phyloP scores from a whole-genome alignment of 2,797 vertebrate species.

The Muscicapa striata region DNA sequence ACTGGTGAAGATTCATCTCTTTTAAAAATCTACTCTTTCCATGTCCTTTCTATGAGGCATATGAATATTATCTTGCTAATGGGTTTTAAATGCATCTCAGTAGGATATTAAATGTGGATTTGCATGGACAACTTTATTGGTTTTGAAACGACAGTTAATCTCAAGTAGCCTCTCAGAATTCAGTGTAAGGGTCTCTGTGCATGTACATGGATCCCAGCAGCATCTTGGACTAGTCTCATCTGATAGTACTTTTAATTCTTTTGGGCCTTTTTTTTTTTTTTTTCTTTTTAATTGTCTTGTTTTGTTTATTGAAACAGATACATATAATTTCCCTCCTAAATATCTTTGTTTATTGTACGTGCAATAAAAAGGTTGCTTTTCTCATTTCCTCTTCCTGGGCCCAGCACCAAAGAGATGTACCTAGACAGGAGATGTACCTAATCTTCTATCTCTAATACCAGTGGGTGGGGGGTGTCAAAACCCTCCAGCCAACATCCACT shows the following conservation, averaged over 20 bases:
- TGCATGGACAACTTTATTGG: slow-evolving; percentile 48
- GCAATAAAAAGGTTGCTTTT: background rate
- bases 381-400: background rate
- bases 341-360: background rate
- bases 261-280: background rate
- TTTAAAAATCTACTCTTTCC: slow-evolving; percentile 32
- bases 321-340: background rate
- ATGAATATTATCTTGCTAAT: slow-evolving; percentile 37
- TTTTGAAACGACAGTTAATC: slow-evolving; percentile 44
- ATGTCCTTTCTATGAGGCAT: slow-evolving; percentile 28
- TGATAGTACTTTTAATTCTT: background rate
- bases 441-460: background rate
- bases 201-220: background rate
- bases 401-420: background rate
- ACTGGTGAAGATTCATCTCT: background rate
- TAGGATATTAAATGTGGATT: slow-evolving; percentile 49
- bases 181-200: background rate
- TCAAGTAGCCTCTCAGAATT: slow-evolving; percentile 30
- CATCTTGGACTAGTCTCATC: background rate
- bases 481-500: background rate
- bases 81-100: slow-evolving; percentile 49
- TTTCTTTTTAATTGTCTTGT: background rate
- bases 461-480: accelerated
- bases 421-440: background rate
- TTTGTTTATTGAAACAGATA: slow-evolving; percentile 12